Conservation (phyloP, 2,113 vertebrate species). For the Macrotis lagotis region DNA sequence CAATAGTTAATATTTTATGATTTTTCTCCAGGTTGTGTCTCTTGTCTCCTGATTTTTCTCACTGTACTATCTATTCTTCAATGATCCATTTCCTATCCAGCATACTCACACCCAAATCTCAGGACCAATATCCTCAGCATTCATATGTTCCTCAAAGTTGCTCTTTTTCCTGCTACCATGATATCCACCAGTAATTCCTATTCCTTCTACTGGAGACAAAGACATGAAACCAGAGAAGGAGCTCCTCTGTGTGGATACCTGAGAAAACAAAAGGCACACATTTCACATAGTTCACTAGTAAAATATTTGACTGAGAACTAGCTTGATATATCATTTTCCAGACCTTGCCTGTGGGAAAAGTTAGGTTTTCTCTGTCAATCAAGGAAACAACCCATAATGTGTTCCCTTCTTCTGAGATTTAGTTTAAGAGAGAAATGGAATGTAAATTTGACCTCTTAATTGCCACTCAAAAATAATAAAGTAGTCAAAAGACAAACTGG, state of each 20-base stretch:
- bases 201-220: not conserved
- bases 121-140: not conserved
- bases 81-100: not conserved
- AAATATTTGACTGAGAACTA: not conserved
- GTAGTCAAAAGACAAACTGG: slow-evolving; percentile 38
- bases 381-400: not conserved
- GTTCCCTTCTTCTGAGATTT: slow-evolving; percentile 48
- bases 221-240: not conserved
- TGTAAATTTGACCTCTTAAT: slow-evolving; percentile 67
- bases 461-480: slow-evolving; percentile 54
- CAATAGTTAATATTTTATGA: not conserved
- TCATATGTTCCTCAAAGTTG: not conserved
- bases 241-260: not conserved
- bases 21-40: not conserved
- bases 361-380: rapidly evolving
- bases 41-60: not conserved
- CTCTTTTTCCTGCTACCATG: not conserved
- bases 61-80: not conserved
- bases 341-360: not conserved
- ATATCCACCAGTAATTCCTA: not conserved
- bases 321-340: not conserved
- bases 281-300: not conserved
- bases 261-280: not conserved
- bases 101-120: not conserved
- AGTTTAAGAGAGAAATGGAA: slow-evolving; percentile 40